A percentile compares a stretch with the other conserved stretches of the same genome.
phyloP scores from a whole-genome alignment of 2,888 invertebrate species.

The Ethmia dodecea region DNA sequence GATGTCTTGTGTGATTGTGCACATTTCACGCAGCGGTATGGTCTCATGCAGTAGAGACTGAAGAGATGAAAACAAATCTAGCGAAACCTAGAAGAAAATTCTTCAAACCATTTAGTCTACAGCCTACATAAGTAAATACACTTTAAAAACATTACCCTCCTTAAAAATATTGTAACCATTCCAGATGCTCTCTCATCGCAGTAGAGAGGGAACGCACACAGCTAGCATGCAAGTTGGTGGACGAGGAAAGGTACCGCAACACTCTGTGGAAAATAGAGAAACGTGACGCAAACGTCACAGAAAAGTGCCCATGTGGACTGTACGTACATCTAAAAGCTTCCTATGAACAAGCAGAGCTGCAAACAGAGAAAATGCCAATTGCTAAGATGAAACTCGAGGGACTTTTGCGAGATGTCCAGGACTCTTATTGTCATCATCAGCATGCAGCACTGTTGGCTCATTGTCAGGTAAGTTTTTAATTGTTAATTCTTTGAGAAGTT shows the following conservation, averaged over 20 bases:
- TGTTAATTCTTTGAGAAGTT: no score
- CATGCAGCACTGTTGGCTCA: conserved; percentile 53
- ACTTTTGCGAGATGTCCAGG: conserved; percentile 49
- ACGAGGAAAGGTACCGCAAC: conserved; percentile 45
- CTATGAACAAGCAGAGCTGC: conserved; percentile 50
- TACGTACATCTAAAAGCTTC: conserved; percentile 23
- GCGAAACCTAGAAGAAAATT: no score
- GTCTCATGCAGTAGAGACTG: no score
- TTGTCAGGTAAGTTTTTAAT: conserved; percentile 49
- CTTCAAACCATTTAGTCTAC: no score
- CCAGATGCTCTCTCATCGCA: conserved; percentile 54
- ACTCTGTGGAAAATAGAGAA: conserved; percentile 55
- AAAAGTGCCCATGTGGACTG: conserved; percentile 45
- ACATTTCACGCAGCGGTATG: no score
- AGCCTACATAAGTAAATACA: no score
- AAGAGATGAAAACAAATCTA: no score
- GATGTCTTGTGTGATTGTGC: no score
- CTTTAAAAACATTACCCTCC: no score
- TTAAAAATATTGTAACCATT: no score
- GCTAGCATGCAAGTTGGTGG: conserved; percentile 36
- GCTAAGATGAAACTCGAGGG: conserved; percentile 50
- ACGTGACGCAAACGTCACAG: conserved; percentile 24
- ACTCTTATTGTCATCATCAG: conserved; percentile 62
- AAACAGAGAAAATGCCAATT: conserved; percentile 45
- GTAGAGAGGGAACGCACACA: conserved; percentile 47